These are phyloP conservation scores for Drosophila eohydei DNA, from an alignment of 2,888 invertebrate species.

Conservation along the genomic window DNA sequence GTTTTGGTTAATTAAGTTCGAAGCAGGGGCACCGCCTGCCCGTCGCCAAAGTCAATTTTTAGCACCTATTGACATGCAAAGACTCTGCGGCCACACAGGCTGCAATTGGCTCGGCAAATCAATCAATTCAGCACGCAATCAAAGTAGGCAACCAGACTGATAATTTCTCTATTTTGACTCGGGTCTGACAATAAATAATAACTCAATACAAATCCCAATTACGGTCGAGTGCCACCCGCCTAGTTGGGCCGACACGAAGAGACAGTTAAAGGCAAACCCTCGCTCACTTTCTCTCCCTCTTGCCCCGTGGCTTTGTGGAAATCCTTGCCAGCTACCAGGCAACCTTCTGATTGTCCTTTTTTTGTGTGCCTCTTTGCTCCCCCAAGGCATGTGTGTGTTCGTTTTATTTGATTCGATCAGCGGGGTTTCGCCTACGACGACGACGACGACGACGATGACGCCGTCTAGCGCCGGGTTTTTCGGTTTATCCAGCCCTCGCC, in stretches of 20 bases:
- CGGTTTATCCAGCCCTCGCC: slow-evolving; percentile 70
- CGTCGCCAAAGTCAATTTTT: slow-evolving; percentile 66
- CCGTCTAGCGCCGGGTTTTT: slow-evolving; percentile 64
- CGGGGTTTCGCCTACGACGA: slow-evolving; percentile 82
- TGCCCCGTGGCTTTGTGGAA: slow-evolving; percentile 20
- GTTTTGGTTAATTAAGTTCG: slow-evolving; percentile 75
- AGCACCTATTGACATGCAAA: slow-evolving; percentile 79
- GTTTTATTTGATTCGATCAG: slow-evolving; percentile 83
- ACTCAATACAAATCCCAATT: slow-evolving; percentile 82
- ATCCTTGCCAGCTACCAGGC: slow-evolving; percentile 64
- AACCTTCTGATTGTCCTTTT: slow-evolving; percentile 79
- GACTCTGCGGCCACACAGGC: slow-evolving; percentile 31
- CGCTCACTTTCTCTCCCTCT: not conserved
- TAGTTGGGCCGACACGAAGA: slow-evolving; percentile 46
- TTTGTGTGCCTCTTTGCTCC: slow-evolving; percentile 22
- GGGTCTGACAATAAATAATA: slow-evolving; percentile 75
- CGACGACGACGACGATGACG: slow-evolving; percentile 43
- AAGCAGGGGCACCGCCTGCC: slow-evolving; percentile 41
- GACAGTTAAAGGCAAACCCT: slow-evolving; percentile 29
- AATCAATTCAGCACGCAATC: slow-evolving; percentile 81
- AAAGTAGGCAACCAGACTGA: slow-evolving; percentile 54
- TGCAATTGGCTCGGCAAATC: slow-evolving; percentile 64
- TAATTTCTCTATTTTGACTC: slow-evolving; percentile 79
- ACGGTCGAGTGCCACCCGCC: slow-evolving; percentile 77
- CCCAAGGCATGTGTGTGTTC: slow-evolving; percentile 62